Base-by-base conservation (phyloP, 2,888 invertebrate species). In the Tinea pellionella region DNA sequence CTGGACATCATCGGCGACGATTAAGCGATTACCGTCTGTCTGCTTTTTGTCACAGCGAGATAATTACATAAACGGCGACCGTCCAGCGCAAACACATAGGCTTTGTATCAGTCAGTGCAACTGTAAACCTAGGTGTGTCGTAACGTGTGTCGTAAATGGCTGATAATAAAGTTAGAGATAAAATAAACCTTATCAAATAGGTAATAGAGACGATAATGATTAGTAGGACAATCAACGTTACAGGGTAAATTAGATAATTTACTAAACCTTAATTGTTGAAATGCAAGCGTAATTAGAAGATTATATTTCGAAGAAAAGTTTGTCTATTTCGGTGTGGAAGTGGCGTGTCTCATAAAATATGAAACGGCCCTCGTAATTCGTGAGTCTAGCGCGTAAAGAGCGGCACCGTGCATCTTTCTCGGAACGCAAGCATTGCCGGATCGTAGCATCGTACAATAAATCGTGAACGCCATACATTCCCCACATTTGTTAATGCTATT, bases 11-110 rank as follows among this genome's bases (percentile, higher is more conserved):
- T 57, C 30, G 61, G 59, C 51, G 61, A 57, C 63, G 63, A 66
- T 66, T 64, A 66, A 66, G 66, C 64, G 63, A 66, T 66, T 66
- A 66, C 61, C 56, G 37, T 37, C 60, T 58, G 63, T 62, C 63
- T 60, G 61, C 62, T 66, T 66, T 65, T 65, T 65, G 65, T 61
- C 32, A 61, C 19, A 9, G 57, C 32, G 30, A 29, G n/a, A 30
- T 32, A 51, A 58, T 53, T 53, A 24, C 47, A 18, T 15, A 18
- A 11, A 47, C 9, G 13, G 15, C 12, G 47, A 16, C 15, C 1
- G 15, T 4, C 8, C 8, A 42, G 6, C 6, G 6, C 3, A 24
- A 24, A 6, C 24, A n/a, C n/a, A n/a, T n/a, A n/a, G 24, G 24
- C 24, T 24, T 24, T 24, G n/a, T n/a, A n/a, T n/a, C n/a, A n/a